Base-by-base conservation (phyloP, 2,888 invertebrate species). In the Aphodius sticticus region DNA sequence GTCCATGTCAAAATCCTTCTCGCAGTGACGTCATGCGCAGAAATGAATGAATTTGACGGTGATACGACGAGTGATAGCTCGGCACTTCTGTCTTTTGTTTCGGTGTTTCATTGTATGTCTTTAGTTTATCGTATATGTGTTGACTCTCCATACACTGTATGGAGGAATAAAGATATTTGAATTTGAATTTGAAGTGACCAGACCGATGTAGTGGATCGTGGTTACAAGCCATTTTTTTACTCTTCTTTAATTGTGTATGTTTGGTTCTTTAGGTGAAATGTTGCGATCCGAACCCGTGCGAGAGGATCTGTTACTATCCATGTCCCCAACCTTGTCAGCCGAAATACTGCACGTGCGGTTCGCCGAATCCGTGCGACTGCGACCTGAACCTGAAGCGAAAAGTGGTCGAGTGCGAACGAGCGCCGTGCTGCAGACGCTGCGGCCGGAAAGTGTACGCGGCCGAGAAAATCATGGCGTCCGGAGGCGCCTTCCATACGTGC, bases 401-500 rank as follows among this genome's bases (percentile, higher is more conserved):
- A 6, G 78, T 79, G 69, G 81, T 81, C 16, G 80, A 82, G 53
- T 81, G 82, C 16, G 81, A 82, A 16, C 79, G 78, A 69, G 80
- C 84, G 6, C 84, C 85, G 1, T 84, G 88, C 77, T 90, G 89
- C 79, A 86, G 88, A 35, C 86, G 89, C 78, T 89, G 89, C 76
- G 88, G 88, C 9, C 85, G 87, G 70, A 89, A 89, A 83, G 88
- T 88, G 7, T 89, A 88, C 78, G 87, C 86, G 7, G 88, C 89
- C 6, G 89, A 89, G 83, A 87, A 86, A 80, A 85, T 88, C 12
- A 86, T 88, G 77, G 90, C 88, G 16, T 89, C 90, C 7, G 89
- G 89, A 15, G 88, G 89, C 6, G 88, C 89, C 0, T 91, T 89
- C 83, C 91, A 91, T 85, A 90, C 88, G 70, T 89, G 89, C 82